Percentiles rank a stretch among this genome's conserved stretches.
These are phyloP conservation scores for Nomada flava DNA, from an alignment of 2,888 invertebrate genomes.

Conservation along the genomic window DNA sequence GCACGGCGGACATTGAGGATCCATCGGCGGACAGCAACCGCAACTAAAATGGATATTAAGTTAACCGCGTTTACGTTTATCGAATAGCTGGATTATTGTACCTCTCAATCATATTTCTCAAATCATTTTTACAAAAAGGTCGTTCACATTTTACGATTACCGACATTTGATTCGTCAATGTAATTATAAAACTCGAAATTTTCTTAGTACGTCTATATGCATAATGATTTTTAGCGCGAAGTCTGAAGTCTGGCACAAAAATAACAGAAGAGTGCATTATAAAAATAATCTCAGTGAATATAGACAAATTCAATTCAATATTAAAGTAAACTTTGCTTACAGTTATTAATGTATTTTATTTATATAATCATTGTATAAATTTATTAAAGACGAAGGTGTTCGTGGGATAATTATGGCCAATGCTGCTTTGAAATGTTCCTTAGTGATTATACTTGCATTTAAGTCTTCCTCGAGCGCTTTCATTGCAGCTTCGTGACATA, in stretches of 20 bases:
- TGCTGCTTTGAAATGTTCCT: slow-evolving; percentile 90
- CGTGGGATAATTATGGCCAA: slow-evolving; percentile 90
- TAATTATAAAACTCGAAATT: slow-evolving; percentile 28
- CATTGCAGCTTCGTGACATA: slow-evolving; percentile 97
- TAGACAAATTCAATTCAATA: slow-evolving; percentile 13
- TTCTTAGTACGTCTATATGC: slow-evolving; percentile 1
- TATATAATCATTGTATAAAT: slow-evolving; percentile 90
- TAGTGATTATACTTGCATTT: slow-evolving; percentile 87
- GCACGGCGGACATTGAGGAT: slow-evolving; percentile 64
- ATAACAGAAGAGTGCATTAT: slow-evolving; percentile 33
- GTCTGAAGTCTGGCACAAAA: slow-evolving; percentile 38
- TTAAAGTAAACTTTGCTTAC: neutral
- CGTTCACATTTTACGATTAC: slow-evolving; percentile 67
- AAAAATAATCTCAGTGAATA: neutral
- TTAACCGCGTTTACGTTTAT: neutral
- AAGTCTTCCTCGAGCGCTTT: slow-evolving; percentile 92
- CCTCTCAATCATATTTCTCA: slow-evolving; percentile 62
- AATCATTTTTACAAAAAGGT: slow-evolving; percentile 42
- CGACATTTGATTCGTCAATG: slow-evolving; percentile 31
- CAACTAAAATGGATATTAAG: slow-evolving; percentile 49
- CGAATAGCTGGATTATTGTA: slow-evolving; percentile 16
- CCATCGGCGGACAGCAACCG: slow-evolving; percentile 59
- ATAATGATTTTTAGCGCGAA: neutral
- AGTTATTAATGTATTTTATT: slow-evolving; percentile 77
- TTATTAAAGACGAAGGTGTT: slow-evolving; percentile 89